A percentile compares a stretch with the other conserved stretches of the same genome.
These are phyloP conservation scores for Latrodectus hesperus DNA, from an alignment of 2,888 invertebrate species.

Conservation along the genomic window DNA sequence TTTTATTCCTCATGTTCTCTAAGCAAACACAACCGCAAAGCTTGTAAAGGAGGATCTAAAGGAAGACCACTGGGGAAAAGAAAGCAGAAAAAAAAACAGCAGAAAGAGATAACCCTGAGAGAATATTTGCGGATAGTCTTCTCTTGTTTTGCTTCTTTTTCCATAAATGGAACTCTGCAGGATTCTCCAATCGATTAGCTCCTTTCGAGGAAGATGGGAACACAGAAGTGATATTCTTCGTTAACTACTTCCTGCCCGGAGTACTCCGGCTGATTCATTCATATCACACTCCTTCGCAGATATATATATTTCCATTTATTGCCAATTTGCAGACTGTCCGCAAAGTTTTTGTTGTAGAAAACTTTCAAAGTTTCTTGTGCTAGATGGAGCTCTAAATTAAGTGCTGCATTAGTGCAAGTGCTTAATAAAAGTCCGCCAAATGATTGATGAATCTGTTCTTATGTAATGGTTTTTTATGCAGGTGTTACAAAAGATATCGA, in stretches of 20 bases:
- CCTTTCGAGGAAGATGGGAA: background rate
- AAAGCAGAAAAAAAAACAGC: background rate
- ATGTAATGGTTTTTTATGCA: too few species aligned
- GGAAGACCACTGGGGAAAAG: background rate
- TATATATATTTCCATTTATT: too few species aligned
- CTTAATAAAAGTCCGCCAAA: too few species aligned
- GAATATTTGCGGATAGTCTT: background rate
- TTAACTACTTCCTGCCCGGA: background rate
- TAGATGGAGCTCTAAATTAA: too few species aligned
- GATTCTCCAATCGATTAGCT: slow-evolving; percentile 5
- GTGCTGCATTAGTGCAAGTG: too few species aligned
- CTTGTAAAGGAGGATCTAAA: slow-evolving; percentile 1
- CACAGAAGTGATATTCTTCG: background rate
- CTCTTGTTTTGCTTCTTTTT: slow-evolving; percentile 2
- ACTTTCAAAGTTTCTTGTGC: too few species aligned
- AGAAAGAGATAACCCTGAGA: background rate
- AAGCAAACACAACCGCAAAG: background rate
- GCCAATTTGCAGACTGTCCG: too few species aligned
- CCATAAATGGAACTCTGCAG: slow-evolving; percentile 3
- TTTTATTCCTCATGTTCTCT: background rate
- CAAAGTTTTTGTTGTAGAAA: too few species aligned
- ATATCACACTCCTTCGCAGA: background rate
- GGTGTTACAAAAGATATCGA: too few species aligned
- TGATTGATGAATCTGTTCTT: too few species aligned
- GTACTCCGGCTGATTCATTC: background rate